Percentiles rank a stretch among this genome's conserved stretches.
These are phyloP conservation scores for Lophotriccus pileatus DNA, from an alignment of 2,797 vertebrate species.

Conservation along the genomic window DNA sequence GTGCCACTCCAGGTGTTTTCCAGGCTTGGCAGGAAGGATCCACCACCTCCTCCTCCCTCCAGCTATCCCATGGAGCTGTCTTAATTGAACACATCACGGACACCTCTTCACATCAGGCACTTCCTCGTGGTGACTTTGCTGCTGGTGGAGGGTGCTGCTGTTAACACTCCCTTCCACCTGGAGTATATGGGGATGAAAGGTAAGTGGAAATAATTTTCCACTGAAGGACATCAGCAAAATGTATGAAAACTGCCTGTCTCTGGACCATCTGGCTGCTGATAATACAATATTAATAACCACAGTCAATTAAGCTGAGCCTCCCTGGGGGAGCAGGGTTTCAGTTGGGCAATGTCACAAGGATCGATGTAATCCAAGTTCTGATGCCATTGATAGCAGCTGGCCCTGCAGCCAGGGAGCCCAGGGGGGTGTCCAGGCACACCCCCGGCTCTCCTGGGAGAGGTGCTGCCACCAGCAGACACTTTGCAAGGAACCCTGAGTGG, in stretches of 20 bases:
- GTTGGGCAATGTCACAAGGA: conserved; percentile 45
- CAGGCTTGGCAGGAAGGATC: not conserved
- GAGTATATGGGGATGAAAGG: not conserved
- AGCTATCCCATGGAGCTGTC: not conserved
- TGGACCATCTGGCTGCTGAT: conserved; percentile 65
- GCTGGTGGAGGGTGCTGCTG: not conserved
- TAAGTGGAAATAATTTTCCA: conserved; percentile 31
- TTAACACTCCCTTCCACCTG: not conserved
- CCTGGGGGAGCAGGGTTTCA: conserved; percentile 54
- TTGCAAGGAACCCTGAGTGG: not conserved
- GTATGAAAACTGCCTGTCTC: conserved; percentile 20
- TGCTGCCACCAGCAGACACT: not conserved
- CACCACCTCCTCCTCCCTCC: not conserved
- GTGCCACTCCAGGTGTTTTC: not conserved
- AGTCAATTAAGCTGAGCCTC: conserved; percentile 48
- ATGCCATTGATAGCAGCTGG: conserved; percentile 12
- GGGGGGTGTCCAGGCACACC: not conserved
- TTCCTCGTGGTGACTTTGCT: not conserved
- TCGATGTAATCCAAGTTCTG: conserved; percentile 36
- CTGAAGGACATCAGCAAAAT: conserved; percentile 26
- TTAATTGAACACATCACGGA: not conserved
- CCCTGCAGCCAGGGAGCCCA: rapidly evolving
- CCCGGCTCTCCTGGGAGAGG: not conserved
- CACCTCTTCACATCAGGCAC: not conserved
- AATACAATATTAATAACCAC: conserved; percentile 70